phyloP scores from a whole-genome alignment of 2,797 vertebrate genomes.

The Falco biarmicus region DNA sequence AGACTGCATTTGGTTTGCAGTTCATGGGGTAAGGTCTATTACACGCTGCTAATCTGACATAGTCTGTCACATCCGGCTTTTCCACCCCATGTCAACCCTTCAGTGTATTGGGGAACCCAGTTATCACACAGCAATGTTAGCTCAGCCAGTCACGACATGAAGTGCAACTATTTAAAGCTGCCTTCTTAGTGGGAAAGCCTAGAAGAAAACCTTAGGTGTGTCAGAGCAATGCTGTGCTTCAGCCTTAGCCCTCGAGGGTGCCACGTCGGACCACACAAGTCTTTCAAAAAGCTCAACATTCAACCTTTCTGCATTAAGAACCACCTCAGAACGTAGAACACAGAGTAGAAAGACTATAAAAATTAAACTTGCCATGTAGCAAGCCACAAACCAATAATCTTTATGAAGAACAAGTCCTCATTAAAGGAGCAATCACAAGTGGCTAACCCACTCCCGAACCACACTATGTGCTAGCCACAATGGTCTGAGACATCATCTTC shows the following conservation, averaged over 20 bases:
- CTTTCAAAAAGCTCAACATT: background rate
- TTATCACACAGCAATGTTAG: background rate
- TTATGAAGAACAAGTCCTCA: background rate
- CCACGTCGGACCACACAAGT: background rate
- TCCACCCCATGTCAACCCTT: background rate
- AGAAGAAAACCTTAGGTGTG: background rate
- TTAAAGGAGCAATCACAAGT: background rate
- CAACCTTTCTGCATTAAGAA: background rate
- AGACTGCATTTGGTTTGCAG: background rate
- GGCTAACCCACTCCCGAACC: background rate
- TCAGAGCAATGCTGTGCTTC: background rate
- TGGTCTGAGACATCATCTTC: background rate
- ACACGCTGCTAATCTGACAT: background rate
- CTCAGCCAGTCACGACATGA: background rate
- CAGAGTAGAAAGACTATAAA: background rate
- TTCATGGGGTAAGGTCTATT: background rate
- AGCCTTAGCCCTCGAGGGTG: background rate
- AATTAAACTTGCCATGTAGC: background rate
- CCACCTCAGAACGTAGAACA: accelerated
- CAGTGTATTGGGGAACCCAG: background rate
- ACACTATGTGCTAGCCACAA: background rate
- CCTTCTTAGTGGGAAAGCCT: background rate
- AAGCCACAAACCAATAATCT: background rate
- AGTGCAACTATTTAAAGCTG: background rate
- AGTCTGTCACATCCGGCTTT: background rate